These are phyloP conservation scores for Cheilosia variabilis DNA, from an alignment of 2,888 invertebrate species.

Conservation along the genomic window DNA sequence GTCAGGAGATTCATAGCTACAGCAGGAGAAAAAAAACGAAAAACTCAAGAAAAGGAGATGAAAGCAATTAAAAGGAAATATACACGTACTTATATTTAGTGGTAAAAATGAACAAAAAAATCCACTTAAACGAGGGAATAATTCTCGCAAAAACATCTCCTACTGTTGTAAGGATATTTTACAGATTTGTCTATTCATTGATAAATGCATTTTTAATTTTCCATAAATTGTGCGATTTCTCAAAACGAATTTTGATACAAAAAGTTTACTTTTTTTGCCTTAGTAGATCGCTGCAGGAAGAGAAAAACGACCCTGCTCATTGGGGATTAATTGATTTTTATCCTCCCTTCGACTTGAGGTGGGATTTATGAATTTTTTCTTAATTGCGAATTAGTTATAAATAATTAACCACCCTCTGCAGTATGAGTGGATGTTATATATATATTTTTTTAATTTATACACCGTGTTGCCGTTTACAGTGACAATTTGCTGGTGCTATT, in stretches of 20 bases:
- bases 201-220: constrained; percentile 62
- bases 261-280: not conserved
- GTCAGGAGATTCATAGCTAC: constrained; percentile 62
- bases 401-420: constrained; percentile 57
- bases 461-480: not conserved
- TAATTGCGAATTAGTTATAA: constrained; percentile 69
- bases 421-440: constrained; percentile 30
- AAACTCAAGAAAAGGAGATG: constrained; percentile 68
- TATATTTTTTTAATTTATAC: constrained; percentile 49
- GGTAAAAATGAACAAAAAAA: constrained; percentile 42
- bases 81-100: constrained; percentile 26
- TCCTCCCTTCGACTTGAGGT: constrained; percentile 49
- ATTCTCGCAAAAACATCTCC: constrained; percentile 34
- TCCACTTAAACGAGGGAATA: constrained; percentile 8
- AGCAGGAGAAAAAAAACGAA: constrained; percentile 23
- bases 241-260: constrained; percentile 15
- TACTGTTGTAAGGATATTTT: constrained; percentile 61
- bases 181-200: not conserved
- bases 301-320: not conserved
- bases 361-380: constrained; percentile 22
- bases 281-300: too few relatives aligned
- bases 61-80: constrained; percentile 73
- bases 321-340: constrained; percentile 65
- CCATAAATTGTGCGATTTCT: constrained; percentile 58
- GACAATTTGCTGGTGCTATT: constrained; percentile 1